Percentiles rank a stretch among this genome's conserved stretches.
phyloP scores from a whole-genome alignment of 64 coral and sea anemone species.

The Astreopora myriophthalma region DNA sequence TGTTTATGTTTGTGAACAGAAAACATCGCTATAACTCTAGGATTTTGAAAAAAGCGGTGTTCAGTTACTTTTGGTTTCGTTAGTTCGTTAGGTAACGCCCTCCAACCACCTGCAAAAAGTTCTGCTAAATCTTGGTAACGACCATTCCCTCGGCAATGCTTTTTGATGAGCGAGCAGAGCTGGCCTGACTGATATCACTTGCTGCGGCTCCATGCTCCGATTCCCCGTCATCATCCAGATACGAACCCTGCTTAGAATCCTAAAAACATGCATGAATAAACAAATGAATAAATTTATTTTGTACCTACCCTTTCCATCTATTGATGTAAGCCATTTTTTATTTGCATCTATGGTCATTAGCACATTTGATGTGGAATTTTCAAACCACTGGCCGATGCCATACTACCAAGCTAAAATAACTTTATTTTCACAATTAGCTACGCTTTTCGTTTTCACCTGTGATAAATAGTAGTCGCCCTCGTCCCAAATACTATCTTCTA shows the following conservation, averaged over 20 bases:
- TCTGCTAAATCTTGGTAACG: constrained; percentile 64
- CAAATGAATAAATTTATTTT: no score
- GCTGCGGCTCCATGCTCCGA: constrained; percentile 51
- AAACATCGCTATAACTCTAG: no score
- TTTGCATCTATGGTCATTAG: no score
- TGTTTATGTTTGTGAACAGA: no score
- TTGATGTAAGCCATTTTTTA: no score
- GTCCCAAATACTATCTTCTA: constrained; percentile 78
- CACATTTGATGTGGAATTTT: no score
- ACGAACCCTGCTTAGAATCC: constrained; percentile 83
- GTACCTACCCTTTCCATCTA: no score
- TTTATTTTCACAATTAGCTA: no score
- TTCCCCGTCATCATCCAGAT: constrained; percentile 87
- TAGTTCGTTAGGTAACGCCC: background rate
- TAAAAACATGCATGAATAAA: background rate
- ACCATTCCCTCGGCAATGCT: constrained; percentile 52
- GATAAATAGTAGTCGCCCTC: constrained; percentile 83
- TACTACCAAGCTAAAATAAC: background rate
- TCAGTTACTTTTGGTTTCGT: no score
- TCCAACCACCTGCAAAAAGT: background rate
- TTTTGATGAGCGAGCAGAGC: constrained; percentile 54
- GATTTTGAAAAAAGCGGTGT: no score
- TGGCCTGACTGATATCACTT: constrained; percentile 81
- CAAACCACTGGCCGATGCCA: no score
- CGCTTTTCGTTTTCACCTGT: constrained; percentile 64